Conservation (phyloP, 2,797 vertebrate species). For the Malacoctenus gilli region DNA sequence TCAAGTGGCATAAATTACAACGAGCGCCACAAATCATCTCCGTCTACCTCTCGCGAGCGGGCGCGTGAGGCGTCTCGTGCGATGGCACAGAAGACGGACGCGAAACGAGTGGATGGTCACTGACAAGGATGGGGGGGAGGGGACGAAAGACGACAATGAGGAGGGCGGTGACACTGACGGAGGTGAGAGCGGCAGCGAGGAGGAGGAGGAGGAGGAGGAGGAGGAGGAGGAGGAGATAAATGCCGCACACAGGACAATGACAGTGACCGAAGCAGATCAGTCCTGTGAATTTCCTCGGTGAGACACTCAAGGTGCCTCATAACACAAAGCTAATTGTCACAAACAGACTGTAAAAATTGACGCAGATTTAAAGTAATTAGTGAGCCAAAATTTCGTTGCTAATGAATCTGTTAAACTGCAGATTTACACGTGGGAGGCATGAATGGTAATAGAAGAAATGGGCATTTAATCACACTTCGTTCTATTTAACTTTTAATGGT, state of each 20-base stretch:
- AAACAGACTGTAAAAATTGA: too few relatives aligned
- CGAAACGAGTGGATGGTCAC: conserved; percentile 19
- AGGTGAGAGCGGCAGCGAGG: conserved; percentile 10
- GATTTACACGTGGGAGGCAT: too few relatives aligned
- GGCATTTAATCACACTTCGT: too few relatives aligned
- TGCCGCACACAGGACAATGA: conserved; percentile 21
- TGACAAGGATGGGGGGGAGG: conserved; percentile 32
- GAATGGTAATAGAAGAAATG: too few relatives aligned
- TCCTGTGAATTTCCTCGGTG: conserved; percentile 8
- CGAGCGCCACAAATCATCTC: conserved; percentile 12
- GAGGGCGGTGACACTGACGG: conserved; percentile 18
- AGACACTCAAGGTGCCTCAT: not conserved
- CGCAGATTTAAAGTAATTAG: too few relatives aligned
- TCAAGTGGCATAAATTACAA: conserved; percentile 8
- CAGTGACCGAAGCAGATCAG: conserved; percentile 48
- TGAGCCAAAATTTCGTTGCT: not conserved
- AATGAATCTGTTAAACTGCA: too few relatives aligned
- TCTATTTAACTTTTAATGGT: not conserved
- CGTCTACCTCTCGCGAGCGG: not conserved
- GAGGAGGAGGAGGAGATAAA: conserved; percentile 9
- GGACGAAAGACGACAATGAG: conserved; percentile 34
- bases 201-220: conserved; percentile 5
- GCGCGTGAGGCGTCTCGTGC: conserved; percentile 15
- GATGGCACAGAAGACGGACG: conserved; percentile 28
- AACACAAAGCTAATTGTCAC: not conserved